Evolutionary conservation across 2,888 invertebrate species (phyloP).

Genomic region (Synergus japonicus): DNA sequence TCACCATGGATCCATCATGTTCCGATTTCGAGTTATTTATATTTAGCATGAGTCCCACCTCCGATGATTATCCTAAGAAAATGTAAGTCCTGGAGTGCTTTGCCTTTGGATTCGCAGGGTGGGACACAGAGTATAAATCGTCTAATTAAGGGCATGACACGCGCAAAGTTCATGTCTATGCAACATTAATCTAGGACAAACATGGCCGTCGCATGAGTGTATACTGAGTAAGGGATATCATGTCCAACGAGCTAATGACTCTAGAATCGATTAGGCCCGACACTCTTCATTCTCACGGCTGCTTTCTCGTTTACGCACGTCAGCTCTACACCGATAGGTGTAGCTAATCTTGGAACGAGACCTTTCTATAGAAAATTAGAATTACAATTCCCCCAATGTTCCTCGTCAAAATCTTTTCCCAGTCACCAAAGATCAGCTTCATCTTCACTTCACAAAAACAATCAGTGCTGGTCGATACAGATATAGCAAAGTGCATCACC

Average conservation of each 20-base stretch:
- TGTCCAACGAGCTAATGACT: conserved; percentile 72
- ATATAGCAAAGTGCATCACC: neutral
- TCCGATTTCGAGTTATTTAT: neutral
- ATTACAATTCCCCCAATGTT: neutral
- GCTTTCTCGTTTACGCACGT: conserved; percentile 58
- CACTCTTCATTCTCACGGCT: conserved; percentile 57
- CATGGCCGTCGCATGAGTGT: conserved; percentile 64
- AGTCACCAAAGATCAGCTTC: neutral
- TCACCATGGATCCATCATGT: neutral
- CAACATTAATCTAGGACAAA: conserved; percentile 74
- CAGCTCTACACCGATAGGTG: conserved; percentile 12
- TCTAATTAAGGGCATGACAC: conserved; percentile 72
- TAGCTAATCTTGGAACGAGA: conserved; percentile 1
- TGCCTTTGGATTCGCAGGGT: conserved; percentile 22
- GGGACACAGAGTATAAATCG: conserved; percentile 43
- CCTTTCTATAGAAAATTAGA: neutral
- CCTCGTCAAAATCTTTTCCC: neutral
- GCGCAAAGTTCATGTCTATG: conserved; percentile 65
- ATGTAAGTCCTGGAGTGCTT: neutral
- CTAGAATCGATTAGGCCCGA: conserved; percentile 70
- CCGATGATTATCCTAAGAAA: conserved; percentile 23
- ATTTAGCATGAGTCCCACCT: neutral
- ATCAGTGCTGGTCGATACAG: neutral
- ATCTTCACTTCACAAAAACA: neutral
- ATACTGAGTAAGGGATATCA: conserved; percentile 63